Base-by-base conservation (phyloP, 2,797 vertebrate species). In the Meda fulgida region DNA sequence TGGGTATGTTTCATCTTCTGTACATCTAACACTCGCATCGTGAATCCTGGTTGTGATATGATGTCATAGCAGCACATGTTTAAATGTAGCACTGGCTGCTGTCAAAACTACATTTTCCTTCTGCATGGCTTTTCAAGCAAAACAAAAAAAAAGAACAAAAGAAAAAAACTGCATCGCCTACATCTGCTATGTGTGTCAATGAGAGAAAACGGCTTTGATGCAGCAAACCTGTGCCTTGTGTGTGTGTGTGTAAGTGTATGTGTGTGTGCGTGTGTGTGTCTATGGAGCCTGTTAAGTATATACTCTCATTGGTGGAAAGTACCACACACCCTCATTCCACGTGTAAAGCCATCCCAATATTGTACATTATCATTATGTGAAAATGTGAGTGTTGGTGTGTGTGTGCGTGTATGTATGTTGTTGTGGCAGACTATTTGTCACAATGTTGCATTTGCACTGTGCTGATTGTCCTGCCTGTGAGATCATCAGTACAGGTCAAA, bases 11-110 rank as follows among this genome's bases (percentile, higher is more conserved):
- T 97, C 96, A 97, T 99, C 96, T 97, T 97, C 96, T 96, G 96
- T 97, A 96, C 96, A 96, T 97, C 96, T 97, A 96, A 99, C 97
- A 99, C 98, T 98, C 97, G 98, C 98, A 99, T 99, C 97, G 97
- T 99, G 98, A 99, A 98, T 94, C 96, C 95, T 97, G 98, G 97
- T 99, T 99, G 98, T 99, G 98, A 98, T 97, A 97, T 98, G 98
- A 97, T 98, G 97, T 98, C 98, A 99, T 99, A 98, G 98, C 98
- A 98, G 97, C 97, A 97, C 97, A 97, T 98, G 97, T 21, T 85
- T 88, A 97, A 98, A 97, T 96, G 96, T 99, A 99, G 97, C 97
- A 97, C 97, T 99, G 98, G 98, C 98, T 99, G 98, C 97, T 97
- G 96, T 99, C 98, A 98, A 97, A 85, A 98, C 97, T 98, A 98